Base-by-base conservation (phyloP, 1,140 invertebrate genomes). In the Ridgeia piscesae region DNA sequence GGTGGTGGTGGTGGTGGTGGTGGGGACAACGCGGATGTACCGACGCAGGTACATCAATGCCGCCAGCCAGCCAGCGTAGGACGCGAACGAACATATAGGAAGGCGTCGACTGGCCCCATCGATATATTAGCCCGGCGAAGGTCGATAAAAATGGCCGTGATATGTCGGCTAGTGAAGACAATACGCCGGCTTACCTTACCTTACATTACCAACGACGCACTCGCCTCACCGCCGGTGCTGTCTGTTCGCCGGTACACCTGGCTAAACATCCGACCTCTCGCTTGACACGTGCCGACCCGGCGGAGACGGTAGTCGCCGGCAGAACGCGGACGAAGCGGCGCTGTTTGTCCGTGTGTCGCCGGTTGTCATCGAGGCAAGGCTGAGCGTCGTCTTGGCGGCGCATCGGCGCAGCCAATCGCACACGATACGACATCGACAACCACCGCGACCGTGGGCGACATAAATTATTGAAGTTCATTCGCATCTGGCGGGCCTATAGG, bases 391-490 rank as follows among this genome's bases (percentile, higher is more conserved):
- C 58, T 77, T 31, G 58, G 58, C 58, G 17, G 0, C 58, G 11
- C 58, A 21, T 31, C 17, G 11, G 58, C 58, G 4, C 58, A 77
- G 58, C 58, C 58, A 77, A 77, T 77, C 11, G 58, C 58, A 77
- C 58, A 27, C 58, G 58, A 77, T 27, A 77, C 17, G 58, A 77
- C 58, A 77, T 21, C 17, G 58, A 17, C 27, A 31, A 77, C 58
- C 17, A 21, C 58, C 58, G 58, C 58, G 58, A 77, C 27, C 11
- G 58, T 21, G 58, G 58, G 58, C 27, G 58, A 77, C 58, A 77
- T 77, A 77, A 77, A 77, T 77, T 77, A 77, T 77, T 77, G 58
- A 77, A 31, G 58, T 77, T 77, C 58, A 77, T 77, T 77, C 58
- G 58, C 58, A 77, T 77, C 58, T 77, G 17, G 58, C 58, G 58